These are phyloP conservation scores for Spilosoma lubricipeda DNA, from an alignment of 2,888 invertebrate species.

Conservation along the genomic window DNA sequence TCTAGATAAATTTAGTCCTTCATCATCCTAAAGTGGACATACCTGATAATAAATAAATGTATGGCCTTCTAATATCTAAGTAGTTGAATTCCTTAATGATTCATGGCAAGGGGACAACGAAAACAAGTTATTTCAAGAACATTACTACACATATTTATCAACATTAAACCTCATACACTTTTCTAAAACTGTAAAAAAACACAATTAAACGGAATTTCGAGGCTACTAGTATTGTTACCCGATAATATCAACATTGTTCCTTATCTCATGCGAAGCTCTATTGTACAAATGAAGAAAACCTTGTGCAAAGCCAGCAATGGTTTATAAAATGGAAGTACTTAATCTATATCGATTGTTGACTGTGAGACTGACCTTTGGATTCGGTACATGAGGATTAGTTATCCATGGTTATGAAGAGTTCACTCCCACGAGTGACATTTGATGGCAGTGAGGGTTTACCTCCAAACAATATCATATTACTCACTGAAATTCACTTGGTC, in stretches of 20 bases:
- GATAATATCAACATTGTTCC: conserved; percentile 39
- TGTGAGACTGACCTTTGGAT: conserved; percentile 47
- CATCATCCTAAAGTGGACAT: not conserved
- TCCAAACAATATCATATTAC: not conserved
- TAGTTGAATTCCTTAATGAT: not conserved
- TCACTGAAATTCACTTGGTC: not conserved
- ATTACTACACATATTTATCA: conserved; percentile 8
- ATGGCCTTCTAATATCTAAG: too few species aligned
- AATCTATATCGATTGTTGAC: conserved; percentile 40
- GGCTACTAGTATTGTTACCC: conserved; percentile 36
- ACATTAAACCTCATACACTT: conserved; percentile 16
- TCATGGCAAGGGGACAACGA: not conserved
- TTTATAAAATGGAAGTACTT: conserved; percentile 29
- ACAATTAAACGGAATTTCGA: conserved; percentile 37
- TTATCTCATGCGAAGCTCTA: conserved; percentile 52
- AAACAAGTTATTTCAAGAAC: conserved; percentile 4
- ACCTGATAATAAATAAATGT: not conserved
- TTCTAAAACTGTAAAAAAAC: conserved; percentile 27
- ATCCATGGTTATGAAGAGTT: conserved; percentile 29
- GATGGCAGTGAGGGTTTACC: not conserved
- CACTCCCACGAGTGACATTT: not conserved
- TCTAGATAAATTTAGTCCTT: not conserved
- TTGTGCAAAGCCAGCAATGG: conserved; percentile 50
- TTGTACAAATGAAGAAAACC: conserved; percentile 49
- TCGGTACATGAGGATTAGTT: conserved; percentile 33